Evolutionary conservation across 53 echinoderm and acorn worm species (phyloP), one percentile per base, ranked within the genome.

Genomic region (Pentamera pediparva): DNA sequence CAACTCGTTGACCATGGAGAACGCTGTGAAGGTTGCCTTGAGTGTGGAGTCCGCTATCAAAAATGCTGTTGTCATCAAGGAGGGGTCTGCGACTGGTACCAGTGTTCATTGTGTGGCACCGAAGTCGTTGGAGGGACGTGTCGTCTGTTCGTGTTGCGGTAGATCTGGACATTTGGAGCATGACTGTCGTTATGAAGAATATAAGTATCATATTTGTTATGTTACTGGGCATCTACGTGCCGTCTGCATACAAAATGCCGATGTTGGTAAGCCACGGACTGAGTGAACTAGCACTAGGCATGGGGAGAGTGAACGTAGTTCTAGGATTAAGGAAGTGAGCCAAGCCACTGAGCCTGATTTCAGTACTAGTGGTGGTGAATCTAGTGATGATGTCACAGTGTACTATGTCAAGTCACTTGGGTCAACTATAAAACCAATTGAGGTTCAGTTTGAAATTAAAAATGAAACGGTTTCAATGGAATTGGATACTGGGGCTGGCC

Each of bases 401-500:
- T 71, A 48, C 32, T 31, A 71, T 51, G 72, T 71, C 7, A 27
- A 71, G 5, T 8, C 12, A 22, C 5, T 71, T 10, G 52, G 48
- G 49, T 30, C 49, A 50, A 6, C 0, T 25, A n/a, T n/a, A n/a
- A 51, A 71, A 71, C 22, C 72, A 13, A 21, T 71, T 38, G 21
- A 33, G 29, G 72, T 52, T 48, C 32, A 48, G 17, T 50, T 71
- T 33, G 31, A 25, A 13, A 30, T 71, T 50, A 53, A 71, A 52
- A 19, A 21, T 12, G 52, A 22, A 0, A 7, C 4, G 28, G 65
- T 65, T 6, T n/a, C 31, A 25, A 0, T 65, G 65, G 43, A 65
- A 65, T 22, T 39, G 28, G 65, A 65, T 40, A 40, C 41, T 40
- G 40, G 40, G 6, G 40, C 40, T 38, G 9, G 27, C 15, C 12